These are phyloP conservation scores for Petrocephalus schoutedeni DNA, from an alignment of 2,797 vertebrate species.

Conservation along the genomic window DNA sequence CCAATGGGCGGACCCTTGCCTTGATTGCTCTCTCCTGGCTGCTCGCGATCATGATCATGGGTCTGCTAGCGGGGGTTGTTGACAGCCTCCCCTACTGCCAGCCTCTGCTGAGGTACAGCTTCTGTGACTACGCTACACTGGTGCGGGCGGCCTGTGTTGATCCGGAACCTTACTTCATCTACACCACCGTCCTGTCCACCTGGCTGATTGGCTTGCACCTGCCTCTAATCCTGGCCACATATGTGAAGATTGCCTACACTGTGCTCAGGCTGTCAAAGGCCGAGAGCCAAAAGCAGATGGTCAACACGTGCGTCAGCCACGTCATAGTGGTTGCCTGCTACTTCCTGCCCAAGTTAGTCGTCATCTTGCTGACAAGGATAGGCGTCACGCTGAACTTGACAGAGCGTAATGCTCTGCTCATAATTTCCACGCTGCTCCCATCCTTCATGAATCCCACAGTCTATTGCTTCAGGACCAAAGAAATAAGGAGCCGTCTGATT, in stretches of 20 bases:
- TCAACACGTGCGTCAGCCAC: slow-evolving; percentile 33
- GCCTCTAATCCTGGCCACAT: slow-evolving; percentile 29
- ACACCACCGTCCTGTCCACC: background rate
- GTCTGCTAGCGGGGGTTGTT: background rate
- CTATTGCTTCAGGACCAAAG: slow-evolving; percentile 35
- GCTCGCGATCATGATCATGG: background rate
- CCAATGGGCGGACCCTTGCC: slow-evolving; percentile 19
- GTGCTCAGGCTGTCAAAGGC: slow-evolving; percentile 28
- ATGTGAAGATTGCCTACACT: slow-evolving; percentile 28
- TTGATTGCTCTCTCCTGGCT: slow-evolving; percentile 29
- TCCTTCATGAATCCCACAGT: slow-evolving; percentile 32
- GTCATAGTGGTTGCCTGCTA: slow-evolving; percentile 30
- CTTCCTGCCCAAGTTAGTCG: slow-evolving; percentile 22
- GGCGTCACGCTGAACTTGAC: slow-evolving; percentile 22
- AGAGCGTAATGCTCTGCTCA: slow-evolving; percentile 25
- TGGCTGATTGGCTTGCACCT: slow-evolving; percentile 5
- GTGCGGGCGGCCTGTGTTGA: slow-evolving; percentile 37
- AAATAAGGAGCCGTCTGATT: slow-evolving; percentile 24
- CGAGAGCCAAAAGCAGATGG: slow-evolving; percentile 19
- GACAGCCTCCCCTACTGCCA: slow-evolving; percentile 36
- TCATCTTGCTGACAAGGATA: slow-evolving; percentile 29
- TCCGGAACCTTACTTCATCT: slow-evolving; percentile 28
- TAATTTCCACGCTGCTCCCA: slow-evolving; percentile 7
- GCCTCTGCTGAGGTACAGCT: slow-evolving; percentile 32
- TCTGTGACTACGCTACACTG: slow-evolving; percentile 32